These are phyloP conservation scores for Seira sanloemensis DNA, from an alignment of 2,888 invertebrate species.

Conservation along the genomic window DNA sequence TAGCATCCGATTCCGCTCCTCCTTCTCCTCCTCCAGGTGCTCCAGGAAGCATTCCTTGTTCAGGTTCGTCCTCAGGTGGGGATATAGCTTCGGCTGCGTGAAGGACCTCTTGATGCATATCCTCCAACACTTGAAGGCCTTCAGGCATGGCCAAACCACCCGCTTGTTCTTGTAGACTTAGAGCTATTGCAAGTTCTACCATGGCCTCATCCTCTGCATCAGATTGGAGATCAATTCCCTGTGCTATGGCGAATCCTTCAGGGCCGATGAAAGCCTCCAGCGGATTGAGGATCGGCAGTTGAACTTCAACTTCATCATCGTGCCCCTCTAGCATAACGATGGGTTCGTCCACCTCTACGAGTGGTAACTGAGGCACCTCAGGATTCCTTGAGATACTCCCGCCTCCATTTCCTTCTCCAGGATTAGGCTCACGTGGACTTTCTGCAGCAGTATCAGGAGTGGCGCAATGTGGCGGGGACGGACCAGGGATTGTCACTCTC, in stretches of 20 bases:
- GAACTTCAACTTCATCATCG: slow-evolving; percentile 68
- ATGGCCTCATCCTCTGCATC: slow-evolving; percentile 98
- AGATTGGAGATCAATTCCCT: slow-evolving; percentile 87
- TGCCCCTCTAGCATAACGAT: slow-evolving; percentile 72
- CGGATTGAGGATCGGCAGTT: slow-evolving; percentile 70
- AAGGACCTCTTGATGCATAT: slow-evolving; percentile 72
- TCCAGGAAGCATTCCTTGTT: slow-evolving; percentile 60
- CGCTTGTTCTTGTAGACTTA: slow-evolving; percentile 92
- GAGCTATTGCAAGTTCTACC: slow-evolving; percentile 96
- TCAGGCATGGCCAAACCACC: slow-evolving; percentile 77
- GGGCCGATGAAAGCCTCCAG: slow-evolving; percentile 72
- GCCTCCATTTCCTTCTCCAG: slow-evolving; percentile 37
- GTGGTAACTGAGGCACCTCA: slow-evolving; percentile 58
- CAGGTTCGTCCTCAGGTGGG: slow-evolving; percentile 70
- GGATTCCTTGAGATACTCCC: slow-evolving; percentile 33
- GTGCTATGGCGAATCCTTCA: slow-evolving; percentile 71
- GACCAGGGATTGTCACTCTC: slow-evolving; percentile 70
- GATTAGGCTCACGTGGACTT: slow-evolving; percentile 66
- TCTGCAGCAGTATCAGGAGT: slow-evolving; percentile 70
- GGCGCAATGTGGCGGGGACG: slow-evolving; percentile 71
- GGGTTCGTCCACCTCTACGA: slow-evolving; percentile 73
- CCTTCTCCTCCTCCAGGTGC: slow-evolving; percentile 55
- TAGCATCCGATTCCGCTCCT: slow-evolving; percentile 72
- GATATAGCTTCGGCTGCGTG: slow-evolving; percentile 70
- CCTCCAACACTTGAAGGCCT: slow-evolving; percentile 74